These are phyloP conservation scores for Dicyrtoma fusca DNA, from an alignment of 2,888 invertebrate genomes.

Conservation along the genomic window DNA sequence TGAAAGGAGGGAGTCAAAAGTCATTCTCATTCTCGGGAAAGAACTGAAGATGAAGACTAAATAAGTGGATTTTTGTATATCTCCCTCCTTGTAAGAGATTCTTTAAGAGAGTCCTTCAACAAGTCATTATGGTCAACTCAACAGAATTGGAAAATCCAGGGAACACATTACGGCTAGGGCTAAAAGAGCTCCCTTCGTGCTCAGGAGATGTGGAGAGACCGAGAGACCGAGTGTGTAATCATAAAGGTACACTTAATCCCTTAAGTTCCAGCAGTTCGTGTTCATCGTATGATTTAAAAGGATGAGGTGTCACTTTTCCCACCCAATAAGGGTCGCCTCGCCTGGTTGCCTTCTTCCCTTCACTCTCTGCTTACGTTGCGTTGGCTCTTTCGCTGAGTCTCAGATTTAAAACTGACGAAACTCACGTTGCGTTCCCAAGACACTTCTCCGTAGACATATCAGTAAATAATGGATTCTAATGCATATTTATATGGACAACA, in stretches of 20 bases:
- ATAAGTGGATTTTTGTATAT: neutral
- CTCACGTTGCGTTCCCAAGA: no score
- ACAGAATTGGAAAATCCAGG: no score
- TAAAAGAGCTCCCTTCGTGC: slow-evolving; percentile 3
- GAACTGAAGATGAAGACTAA: slow-evolving; percentile 5
- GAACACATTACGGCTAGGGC: no score
- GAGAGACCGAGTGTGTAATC: neutral
- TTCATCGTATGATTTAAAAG: slow-evolving; percentile 16
- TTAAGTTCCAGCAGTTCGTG: neutral
- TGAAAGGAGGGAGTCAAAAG: slow-evolving; percentile 11
- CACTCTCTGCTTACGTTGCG: neutral
- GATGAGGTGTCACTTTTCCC: slow-evolving; percentile 46
- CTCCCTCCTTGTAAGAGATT: neutral
- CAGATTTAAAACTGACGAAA: no score
- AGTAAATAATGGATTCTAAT: no score
- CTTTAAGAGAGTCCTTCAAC: neutral
- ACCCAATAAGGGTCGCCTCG: slow-evolving; percentile 34
- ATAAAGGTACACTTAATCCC: slow-evolving; percentile 24
- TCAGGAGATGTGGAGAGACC: neutral
- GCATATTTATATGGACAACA: no score
- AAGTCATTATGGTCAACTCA: slow-evolving; percentile 2
- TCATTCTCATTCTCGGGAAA: slow-evolving; percentile 7
- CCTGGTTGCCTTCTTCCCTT: slow-evolving; percentile 11
- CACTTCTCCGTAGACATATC: no score
- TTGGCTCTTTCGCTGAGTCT: neutral